Evolutionary conservation across 2,113 vertebrate genomes (phyloP).

Genomic region (Dicaeum eximium): DNA sequence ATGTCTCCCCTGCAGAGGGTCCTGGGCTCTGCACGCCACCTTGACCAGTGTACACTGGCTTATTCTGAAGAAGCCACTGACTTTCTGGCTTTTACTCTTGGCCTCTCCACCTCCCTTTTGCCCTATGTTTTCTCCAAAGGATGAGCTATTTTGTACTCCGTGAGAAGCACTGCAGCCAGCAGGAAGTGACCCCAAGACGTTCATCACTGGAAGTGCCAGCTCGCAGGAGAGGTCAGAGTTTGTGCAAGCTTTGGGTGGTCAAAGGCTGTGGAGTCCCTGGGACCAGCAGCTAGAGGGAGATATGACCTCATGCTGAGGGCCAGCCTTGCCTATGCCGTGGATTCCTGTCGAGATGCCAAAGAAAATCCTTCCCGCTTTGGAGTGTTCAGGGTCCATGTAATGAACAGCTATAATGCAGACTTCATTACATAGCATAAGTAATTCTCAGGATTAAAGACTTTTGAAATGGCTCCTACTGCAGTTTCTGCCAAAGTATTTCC

Average conservation of each 20-base stretch:
- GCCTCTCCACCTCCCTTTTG: not conserved
- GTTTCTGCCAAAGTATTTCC: not conserved
- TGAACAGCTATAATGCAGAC: not conserved
- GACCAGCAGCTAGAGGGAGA: constrained; percentile 65
- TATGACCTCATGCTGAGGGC: constrained; percentile 35
- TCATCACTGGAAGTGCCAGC: not conserved
- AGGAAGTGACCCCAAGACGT: not conserved
- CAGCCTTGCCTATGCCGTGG: not conserved
- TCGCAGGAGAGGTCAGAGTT: accelerated
- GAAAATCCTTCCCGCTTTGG: not conserved
- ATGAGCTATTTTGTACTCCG: not conserved
- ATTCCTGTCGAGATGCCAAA: not conserved
- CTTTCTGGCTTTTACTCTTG: not conserved
- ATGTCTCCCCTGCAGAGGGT: not conserved
- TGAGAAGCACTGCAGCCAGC: not conserved
- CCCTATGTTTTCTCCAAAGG: not conserved
- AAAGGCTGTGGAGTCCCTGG: constrained; percentile 17
- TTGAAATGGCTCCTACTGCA: constrained; percentile 29
- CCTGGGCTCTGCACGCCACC: accelerated
- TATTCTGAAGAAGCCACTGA: not conserved
- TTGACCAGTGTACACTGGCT: not conserved
- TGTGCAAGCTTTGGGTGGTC: not conserved
- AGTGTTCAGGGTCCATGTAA: not conserved
- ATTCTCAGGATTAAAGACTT: not conserved
- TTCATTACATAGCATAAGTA: not conserved